Evolutionary conservation across 2,797 vertebrate species (phyloP), one percentile per base, ranked within the genome.

Genomic region (Acridotheres tristis): DNA sequence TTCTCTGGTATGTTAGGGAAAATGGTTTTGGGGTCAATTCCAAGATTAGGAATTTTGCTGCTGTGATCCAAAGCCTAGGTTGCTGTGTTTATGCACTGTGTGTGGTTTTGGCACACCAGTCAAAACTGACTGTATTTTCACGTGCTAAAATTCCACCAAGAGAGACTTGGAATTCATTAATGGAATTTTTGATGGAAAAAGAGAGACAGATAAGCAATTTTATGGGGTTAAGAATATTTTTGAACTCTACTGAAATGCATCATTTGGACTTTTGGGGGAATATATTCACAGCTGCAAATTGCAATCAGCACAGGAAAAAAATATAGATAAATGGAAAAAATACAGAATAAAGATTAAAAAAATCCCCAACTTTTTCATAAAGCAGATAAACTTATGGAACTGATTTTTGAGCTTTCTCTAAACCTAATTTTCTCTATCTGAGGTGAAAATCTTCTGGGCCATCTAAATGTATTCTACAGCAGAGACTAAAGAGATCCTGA

Each of bases 271-370:
- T 91, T 42, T 30, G 4, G 43, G 38, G 47, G 32, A 85, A 81
- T 90, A 87, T 68, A 58, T n/a, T 85, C 78, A 88, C 36, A 89
- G 92, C 84, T 94, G 75, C 47, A 93, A 95, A 94, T 88, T 94
- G 67, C 21, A 88, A 83, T 93, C 51, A 69, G 19, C 30, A 74
- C 29, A 68, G 32, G 42, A 62, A 58, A 65, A 88, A 88, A 77
- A 3, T 2, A 65, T 17, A 94, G 69, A 88, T 89, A 92, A 77
- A 79, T 1, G n/a, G 47, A 62, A 38, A 91, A 43, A 91, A 78
- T 48, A 50, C 10, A 53, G 59, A 71, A 58, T 40, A 68, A 74
- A 66, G 18, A 22, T 7, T 32, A 15, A 88, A 90, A 89, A 7
- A 79, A 30, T 13, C 26, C 42, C 63, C 84, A 78, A 58, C 9